Conservation (phyloP, 2,797 vertebrate genomes). For the Brachymystax lenok region DNA sequence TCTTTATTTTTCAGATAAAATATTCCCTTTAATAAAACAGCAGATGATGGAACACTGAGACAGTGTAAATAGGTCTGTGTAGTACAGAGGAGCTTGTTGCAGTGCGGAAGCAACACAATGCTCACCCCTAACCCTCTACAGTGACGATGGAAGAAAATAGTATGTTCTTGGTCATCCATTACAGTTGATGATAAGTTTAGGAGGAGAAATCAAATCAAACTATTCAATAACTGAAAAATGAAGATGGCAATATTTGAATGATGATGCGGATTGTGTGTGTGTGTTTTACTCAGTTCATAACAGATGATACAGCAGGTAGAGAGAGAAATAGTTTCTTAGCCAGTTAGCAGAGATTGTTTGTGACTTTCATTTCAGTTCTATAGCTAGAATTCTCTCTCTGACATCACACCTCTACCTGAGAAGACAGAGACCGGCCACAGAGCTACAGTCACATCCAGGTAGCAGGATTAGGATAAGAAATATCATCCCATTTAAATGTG, state of each 20-base stretch:
- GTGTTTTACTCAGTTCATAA: neutral
- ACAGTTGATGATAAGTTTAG: neutral
- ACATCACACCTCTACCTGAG: conserved; percentile 63
- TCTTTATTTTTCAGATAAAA: conserved; percentile 1
- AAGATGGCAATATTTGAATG: conserved; percentile 57
- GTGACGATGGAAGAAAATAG: neutral
- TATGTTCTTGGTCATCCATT: neutral
- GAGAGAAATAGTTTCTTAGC: conserved; percentile 36
- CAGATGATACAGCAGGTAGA: conserved; percentile 39
- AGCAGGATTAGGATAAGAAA: conserved; percentile 81
- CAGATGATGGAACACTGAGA: neutral
- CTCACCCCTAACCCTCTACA: neutral
- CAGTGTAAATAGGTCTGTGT: neutral
- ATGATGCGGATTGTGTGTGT: conserved; percentile 27
- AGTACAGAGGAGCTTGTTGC: neutral
- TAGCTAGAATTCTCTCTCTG: conserved; percentile 63
- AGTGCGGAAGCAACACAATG: neutral
- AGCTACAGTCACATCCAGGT: conserved; percentile 60
- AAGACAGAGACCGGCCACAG: conserved; percentile 19
- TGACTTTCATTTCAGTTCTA: conserved; percentile 63
- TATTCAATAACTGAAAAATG: conserved; percentile 41
- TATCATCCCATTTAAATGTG: conserved; percentile 76
- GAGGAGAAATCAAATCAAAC: neutral
- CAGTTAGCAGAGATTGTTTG: conserved; percentile 50
- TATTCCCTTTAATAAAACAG: neutral